phyloP scores from a whole-genome alignment of 2,797 vertebrate species.

The Acipenser transmontanus region DNA sequence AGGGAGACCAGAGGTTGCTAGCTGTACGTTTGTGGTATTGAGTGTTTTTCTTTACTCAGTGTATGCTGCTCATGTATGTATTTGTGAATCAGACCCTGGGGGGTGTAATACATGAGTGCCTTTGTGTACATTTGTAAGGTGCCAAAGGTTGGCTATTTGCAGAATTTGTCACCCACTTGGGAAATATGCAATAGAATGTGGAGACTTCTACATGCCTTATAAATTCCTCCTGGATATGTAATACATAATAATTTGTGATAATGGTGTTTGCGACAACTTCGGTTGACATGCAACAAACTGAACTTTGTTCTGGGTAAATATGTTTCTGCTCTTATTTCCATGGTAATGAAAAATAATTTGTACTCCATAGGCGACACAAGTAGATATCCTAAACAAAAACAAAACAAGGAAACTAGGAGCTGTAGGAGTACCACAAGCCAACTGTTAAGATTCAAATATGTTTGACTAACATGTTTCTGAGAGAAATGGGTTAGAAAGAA shows the following conservation, averaged over 20 bases:
- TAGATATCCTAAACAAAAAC: too few species aligned
- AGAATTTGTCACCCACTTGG: slow-evolving; percentile 48
- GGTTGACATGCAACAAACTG: slow-evolving; percentile 37
- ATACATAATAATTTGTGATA: slow-evolving; percentile 45
- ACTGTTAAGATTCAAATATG: too few species aligned
- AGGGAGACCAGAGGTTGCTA: not conserved
- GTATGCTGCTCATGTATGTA: not conserved
- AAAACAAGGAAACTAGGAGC: too few species aligned
- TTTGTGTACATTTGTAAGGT: slow-evolving; percentile 23
- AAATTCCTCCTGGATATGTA: slow-evolving; percentile 56
- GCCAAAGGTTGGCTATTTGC: slow-evolving; percentile 38
- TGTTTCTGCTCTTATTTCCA: slow-evolving; percentile 48
- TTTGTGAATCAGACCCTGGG: not conserved
- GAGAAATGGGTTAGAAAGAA: too few species aligned
- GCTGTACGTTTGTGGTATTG: not conserved
- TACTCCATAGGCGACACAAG: too few species aligned
- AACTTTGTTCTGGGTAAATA: slow-evolving; percentile 56
- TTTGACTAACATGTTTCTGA: too few species aligned
- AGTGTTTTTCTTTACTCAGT: not conserved
- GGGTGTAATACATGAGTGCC: not conserved
- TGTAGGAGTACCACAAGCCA: slow-evolving; percentile 31
- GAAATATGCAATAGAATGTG: slow-evolving; percentile 59
- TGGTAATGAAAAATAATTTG: slow-evolving; percentile 27
- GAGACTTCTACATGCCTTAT: slow-evolving; percentile 62
- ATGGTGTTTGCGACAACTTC: slow-evolving; percentile 33